Base-by-base conservation (phyloP, 2,888 invertebrate genomes). In the Metalampra italica region DNA sequence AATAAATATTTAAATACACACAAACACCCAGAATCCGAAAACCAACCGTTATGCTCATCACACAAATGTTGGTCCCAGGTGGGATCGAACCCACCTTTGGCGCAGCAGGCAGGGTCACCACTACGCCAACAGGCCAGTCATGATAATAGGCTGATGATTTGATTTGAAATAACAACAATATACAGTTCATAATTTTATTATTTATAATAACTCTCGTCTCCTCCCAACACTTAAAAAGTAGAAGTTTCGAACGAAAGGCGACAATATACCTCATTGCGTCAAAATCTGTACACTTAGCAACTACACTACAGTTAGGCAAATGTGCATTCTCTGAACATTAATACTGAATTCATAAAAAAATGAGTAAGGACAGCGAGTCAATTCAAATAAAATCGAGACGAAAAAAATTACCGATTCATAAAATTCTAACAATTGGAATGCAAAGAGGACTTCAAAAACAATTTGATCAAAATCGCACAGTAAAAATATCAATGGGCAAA, bases 171-270 rank as follows among this genome's bases (percentile, higher is more conserved):
- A n/a, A n/a, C 62, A 66, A 59, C 57, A 65, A 53, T 60, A 41
- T 57, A 57, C 63, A 68, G 64, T 74, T 69, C 74, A 75, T 66
- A 69, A 75, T 74, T 76, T 78, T 73, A 77, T 74, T 77, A 71
- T 74, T 80, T 74, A 78, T 82, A 71, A 77, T 41, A 82, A 79
- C 75, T 77, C 69, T 72, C 77, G 68, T 79, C 75, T 60, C 60
- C 60, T n/a, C 63, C 75, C 75, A 75, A 78, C 78, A 78, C 75
- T 67, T 75, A 75, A 78, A 75, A 78, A 70, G 74, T 68, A 72
- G 67, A 78, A 71, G 66, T 75, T 71, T 41, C 72, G 75, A 81
- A 82, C 82, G n/a, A n/a, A n/a, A n/a, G 76, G 78, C 76, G 71
- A 75, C 73, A 69, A 75, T 66, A 66, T 61, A 69, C 56, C 67